Evolutionary conservation across 2,888 invertebrate genomes (phyloP).

Genomic region (Thymelicus sylvestris): DNA sequence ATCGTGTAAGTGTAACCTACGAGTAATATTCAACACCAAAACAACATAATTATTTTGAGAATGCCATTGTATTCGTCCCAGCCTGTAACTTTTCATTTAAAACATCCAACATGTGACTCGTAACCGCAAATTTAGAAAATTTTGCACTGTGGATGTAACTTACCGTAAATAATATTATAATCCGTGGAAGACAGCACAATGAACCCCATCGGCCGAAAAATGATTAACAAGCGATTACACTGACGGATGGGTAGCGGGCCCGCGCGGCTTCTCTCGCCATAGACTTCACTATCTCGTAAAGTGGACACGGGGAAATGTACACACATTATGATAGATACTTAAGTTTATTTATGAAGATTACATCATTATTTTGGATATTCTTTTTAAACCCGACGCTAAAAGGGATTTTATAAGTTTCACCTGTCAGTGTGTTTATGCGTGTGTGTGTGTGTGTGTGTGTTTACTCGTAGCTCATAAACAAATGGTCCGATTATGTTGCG

Average conservation of each 20-base stretch:
- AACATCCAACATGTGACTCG: slow-evolving; percentile 23
- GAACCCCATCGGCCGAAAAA: slow-evolving; percentile 82
- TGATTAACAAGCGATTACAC: slow-evolving; percentile 83
- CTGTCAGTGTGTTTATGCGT: too few relatives aligned
- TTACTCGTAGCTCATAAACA: too few relatives aligned
- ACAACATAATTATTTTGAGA: slow-evolving; percentile 3
- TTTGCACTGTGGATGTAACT: slow-evolving; percentile 64
- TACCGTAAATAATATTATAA: slow-evolving; percentile 68
- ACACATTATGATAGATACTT: too few relatives aligned
- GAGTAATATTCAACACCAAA: too few relatives aligned
- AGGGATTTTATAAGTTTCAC: too few relatives aligned
- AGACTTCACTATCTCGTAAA: slow-evolving; percentile 54
- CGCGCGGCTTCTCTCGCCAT: slow-evolving; percentile 74
- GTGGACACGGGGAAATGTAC: slow-evolving; percentile 4
- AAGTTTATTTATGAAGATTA: too few relatives aligned
- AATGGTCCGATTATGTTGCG: too few relatives aligned
- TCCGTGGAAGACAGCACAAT: slow-evolving; percentile 74
- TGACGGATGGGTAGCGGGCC: slow-evolving; percentile 79
- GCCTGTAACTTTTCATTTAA: not conserved
- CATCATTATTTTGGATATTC: too few relatives aligned
- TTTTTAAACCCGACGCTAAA: too few relatives aligned
- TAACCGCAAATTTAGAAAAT: slow-evolving; percentile 46
- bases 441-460: too few relatives aligned
- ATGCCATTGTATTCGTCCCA: slow-evolving; percentile 45
- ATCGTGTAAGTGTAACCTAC: too few relatives aligned